Percentiles rank a stretch among this genome's conserved stretches.
phyloP scores from a whole-genome alignment of 2,888 invertebrate genomes.

The Xestia rhomboidea region DNA sequence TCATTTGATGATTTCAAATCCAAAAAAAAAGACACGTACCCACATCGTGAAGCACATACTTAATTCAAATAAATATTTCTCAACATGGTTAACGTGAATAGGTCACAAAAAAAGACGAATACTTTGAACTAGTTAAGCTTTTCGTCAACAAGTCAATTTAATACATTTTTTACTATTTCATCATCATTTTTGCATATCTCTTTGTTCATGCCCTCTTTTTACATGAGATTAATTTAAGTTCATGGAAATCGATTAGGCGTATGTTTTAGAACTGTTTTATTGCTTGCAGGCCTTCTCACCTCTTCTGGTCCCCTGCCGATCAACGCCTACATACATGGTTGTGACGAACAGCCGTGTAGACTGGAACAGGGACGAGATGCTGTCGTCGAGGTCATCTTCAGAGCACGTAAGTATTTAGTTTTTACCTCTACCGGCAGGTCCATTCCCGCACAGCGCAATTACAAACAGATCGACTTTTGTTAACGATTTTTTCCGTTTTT shows the following conservation, averaged over 20 bases:
- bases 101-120: too few relatives aligned
- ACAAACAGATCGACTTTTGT: background rate
- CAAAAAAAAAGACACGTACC: too few relatives aligned
- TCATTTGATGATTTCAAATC: too few relatives aligned
- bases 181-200: background rate
- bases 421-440: background rate
- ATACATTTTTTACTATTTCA: background rate
- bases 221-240: background rate
- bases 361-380: slow-evolving; percentile 70
- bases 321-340: slow-evolving; percentile 71
- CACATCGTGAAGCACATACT: too few relatives aligned
- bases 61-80: too few relatives aligned
- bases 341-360: slow-evolving; percentile 71
- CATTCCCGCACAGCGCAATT: too few relatives aligned
- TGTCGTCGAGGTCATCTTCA: slow-evolving; percentile 71
- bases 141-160: too few relatives aligned
- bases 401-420: slow-evolving; percentile 69
- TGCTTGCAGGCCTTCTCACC: slow-evolving; percentile 48
- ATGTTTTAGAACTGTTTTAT: background rate
- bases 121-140: too few relatives aligned
- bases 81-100: too few relatives aligned
- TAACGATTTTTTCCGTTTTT: too few relatives aligned
- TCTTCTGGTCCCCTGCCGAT: slow-evolving; percentile 66
- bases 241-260: background rate
- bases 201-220: background rate